phyloP scores from a whole-genome alignment of 2,888 invertebrate species.

The Alcis repandata region DNA sequence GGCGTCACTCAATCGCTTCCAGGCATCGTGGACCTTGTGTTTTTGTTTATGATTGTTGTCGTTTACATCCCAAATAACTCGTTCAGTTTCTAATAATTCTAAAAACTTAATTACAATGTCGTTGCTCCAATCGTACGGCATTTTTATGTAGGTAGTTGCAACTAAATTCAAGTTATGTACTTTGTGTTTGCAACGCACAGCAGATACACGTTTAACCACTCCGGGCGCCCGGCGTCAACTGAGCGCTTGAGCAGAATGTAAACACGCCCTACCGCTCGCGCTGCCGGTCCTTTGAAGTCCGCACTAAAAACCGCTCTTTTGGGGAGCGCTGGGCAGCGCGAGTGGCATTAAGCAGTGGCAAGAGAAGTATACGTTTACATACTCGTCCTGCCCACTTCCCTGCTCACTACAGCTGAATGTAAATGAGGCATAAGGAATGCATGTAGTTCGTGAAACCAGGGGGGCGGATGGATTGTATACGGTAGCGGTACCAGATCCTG shows the following conservation, averaged over 20 bases:
- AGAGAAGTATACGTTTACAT: constrained; percentile 8
- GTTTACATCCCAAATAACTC: constrained; percentile 27
- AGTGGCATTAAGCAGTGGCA: constrained; percentile 13
- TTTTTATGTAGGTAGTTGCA: constrained; percentile 5
- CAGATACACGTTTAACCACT: constrained; percentile 11
- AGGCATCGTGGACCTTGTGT: constrained; percentile 30
- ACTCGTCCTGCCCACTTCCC: not conserved
- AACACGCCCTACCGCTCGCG: constrained; percentile 18
- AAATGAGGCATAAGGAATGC: constrained; percentile 19
- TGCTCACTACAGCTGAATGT: too few relatives aligned
- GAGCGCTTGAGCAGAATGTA: constrained; percentile 13
- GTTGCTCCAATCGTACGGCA: constrained; percentile 26
- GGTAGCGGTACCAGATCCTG: not conserved
- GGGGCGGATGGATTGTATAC: not conserved
- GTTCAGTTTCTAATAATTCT: constrained; percentile 23
- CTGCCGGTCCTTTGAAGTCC: constrained; percentile 12
- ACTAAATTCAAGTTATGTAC: constrained; percentile 3
- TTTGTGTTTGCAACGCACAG: constrained; percentile 8
- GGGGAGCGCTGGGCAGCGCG: constrained; percentile 11
- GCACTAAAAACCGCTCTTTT: constrained; percentile 4
- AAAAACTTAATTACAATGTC: constrained; percentile 26
- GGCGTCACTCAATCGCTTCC: constrained; percentile 23
- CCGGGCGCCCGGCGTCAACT: constrained; percentile 21
- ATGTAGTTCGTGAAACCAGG: constrained; percentile 40
- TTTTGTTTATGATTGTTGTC: constrained; percentile 28